phyloP scores from a whole-genome alignment of 2,888 invertebrate species.

The Zonitis immaculata region DNA sequence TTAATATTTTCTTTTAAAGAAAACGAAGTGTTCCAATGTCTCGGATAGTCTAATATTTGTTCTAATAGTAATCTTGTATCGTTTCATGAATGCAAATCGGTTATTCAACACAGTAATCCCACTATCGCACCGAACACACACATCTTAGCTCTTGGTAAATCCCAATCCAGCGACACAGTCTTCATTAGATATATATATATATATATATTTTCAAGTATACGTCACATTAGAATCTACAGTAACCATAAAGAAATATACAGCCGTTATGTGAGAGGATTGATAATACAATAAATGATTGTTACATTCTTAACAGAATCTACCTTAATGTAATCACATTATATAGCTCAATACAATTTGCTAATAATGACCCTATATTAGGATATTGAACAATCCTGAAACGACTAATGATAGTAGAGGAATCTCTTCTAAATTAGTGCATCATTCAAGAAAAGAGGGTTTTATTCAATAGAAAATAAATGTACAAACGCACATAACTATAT shows the following conservation, averaged over 20 bases:
- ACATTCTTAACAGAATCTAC: too few relatives aligned
- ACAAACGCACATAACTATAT: not conserved
- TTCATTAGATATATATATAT: slow-evolving; percentile 36
- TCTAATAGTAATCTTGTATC: slow-evolving; percentile 43
- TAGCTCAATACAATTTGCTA: slow-evolving; percentile 6
- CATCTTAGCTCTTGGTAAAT: slow-evolving; percentile 35
- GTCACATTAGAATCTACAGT: slow-evolving; percentile 24
- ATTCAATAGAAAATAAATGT: not conserved
- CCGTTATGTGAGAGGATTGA: slow-evolving; percentile 25
- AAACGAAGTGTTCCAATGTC: slow-evolving; percentile 39
- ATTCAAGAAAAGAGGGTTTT: too few relatives aligned
- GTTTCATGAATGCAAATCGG: slow-evolving; percentile 48
- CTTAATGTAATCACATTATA: not conserved
- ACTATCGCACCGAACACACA: slow-evolving; percentile 40
- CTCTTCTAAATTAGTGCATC: slow-evolving; percentile 8
- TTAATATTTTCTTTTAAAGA: too few relatives aligned
- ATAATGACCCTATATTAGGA: slow-evolving; percentile 13
- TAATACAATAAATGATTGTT: too few relatives aligned
- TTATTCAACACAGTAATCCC: slow-evolving; percentile 38
- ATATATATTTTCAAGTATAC: too few relatives aligned
- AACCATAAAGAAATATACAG: slow-evolving; percentile 26
- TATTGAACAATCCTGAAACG: too few relatives aligned
- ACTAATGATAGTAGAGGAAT: slow-evolving; percentile 7
- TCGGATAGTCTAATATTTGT: slow-evolving; percentile 42
- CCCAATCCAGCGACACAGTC: slow-evolving; percentile 30